phyloP scores from a whole-genome alignment of 2,797 vertebrate species.

The Amniataba percoides region DNA sequence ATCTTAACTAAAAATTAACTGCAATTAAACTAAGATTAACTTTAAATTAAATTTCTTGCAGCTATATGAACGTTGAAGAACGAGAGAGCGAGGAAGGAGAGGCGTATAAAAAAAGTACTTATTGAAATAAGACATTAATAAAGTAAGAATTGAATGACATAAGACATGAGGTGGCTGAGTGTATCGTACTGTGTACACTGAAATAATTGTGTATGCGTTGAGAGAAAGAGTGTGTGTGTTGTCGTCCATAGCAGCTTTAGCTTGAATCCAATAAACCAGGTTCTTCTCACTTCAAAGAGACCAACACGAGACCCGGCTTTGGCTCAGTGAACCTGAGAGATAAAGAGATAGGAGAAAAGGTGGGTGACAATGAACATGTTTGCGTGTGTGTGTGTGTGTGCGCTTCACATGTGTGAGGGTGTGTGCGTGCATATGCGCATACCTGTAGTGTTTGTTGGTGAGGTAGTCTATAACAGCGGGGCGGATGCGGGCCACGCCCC shows the following conservation, averaged over 20 bases:
- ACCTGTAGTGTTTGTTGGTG: constrained; percentile 93
- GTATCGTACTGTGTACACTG: constrained; percentile 7
- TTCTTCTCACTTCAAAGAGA: constrained; percentile 85
- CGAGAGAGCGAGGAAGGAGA: not conserved
- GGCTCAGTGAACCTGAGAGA: constrained; percentile 93
- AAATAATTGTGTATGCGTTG: constrained; percentile 7
- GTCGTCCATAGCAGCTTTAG: constrained; percentile 78
- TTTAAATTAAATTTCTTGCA: not conserved
- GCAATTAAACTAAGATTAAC: constrained; percentile 8
- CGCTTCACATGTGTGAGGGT: not conserved
- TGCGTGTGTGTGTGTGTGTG: not conserved
- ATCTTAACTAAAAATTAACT: constrained; percentile 9
- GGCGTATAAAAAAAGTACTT: no score
- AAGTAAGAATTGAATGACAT: constrained; percentile 5
- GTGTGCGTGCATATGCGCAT: constrained; percentile 41
- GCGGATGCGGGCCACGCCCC: constrained; percentile 96
- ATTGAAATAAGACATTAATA: no score
- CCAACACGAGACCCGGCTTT: constrained; percentile 91
- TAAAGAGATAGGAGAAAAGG: constrained; percentile 42
- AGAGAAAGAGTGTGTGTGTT: not conserved
- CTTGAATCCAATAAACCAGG: constrained; percentile 49
- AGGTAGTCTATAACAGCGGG: constrained; percentile 97
- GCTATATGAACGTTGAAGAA: not conserved
- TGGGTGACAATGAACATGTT: constrained; percentile 37
- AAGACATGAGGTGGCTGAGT: not conserved